Evolutionary conservation across 2,797 vertebrate species (phyloP), one percentile per base, ranked within the genome.

Genomic region (Coreius guichenoti): DNA sequence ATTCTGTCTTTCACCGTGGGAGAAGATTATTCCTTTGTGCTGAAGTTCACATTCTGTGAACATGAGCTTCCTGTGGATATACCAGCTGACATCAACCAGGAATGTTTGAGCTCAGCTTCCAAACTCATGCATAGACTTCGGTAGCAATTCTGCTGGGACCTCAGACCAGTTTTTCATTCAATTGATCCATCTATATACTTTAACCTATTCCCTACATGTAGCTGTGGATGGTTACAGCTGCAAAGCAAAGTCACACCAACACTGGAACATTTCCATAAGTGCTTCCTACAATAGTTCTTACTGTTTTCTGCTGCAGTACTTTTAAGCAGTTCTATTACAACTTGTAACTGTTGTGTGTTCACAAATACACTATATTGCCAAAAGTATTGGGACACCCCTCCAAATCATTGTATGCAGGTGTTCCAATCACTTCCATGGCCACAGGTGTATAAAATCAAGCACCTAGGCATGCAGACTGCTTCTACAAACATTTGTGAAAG

Each of bases 21-120:
- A 84, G 74, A 78, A 84, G 82, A 84, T 84, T 84, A 78, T 84
- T 78, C 74, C 74, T 69, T 78, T 84, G 82, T 84, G 82, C 82
- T 68, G 49, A 84, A 69, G 74, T 84, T 84, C 65, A 78, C 74
- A 13, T 84, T 84, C 65, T 78, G 82, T 78, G 82, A 78, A 84
- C 74, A 84, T 78, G 65, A 78, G 82, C 82, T 84, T 84, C 82
- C 82, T 76, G 82, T 67, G 74, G 82, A 78, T 84, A 77, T 45
- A 84, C 82, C 82, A 84, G 82, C 75, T 84, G 82, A 78, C 65
- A 69, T 77, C 82, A 69, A 69, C 72, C 63, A 78, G 47, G 63
- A 83, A 77, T 77, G 16, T 77, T 39, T 54, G 61, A 84, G 33
- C 74, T 68, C 73, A 51, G 63, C 65, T n/a, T 58, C 74, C 74